Base-by-base conservation (phyloP, 1,140 invertebrate genomes). In the Cydia fagiglandana region DNA sequence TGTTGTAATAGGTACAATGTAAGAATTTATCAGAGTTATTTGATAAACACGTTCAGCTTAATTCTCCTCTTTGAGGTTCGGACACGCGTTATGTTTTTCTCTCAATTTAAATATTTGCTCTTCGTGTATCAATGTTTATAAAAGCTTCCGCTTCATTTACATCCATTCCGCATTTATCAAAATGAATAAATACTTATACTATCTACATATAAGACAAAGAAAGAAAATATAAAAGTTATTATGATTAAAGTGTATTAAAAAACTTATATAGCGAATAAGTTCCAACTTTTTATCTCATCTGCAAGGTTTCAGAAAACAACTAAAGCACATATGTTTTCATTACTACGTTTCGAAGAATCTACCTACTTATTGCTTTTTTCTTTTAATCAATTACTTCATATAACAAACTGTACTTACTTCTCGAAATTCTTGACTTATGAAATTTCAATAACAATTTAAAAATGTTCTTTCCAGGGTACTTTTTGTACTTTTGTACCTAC, bases 401-500 rank as follows among this genome's bases (percentile, higher is more conserved):
- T 10, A 20, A 15, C 15, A 10, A 61, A 61, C 1, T 61, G 15
- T 20, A n/a, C 20, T 10, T 24, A n/a, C 56, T 24, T 24, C n/a
- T 61, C 7, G 3, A 20, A 24, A 6, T 20, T 70, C 34, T 70
- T 70, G 15, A 41, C 64, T 41, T 17, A 17, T 41, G 34, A 41
- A 2, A 70, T 41, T 20, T 20, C 15, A n/a, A 17, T 10, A 41
- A 41, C 17, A 41, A 70, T 41, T 70, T 20, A 38, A 20, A 41
- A 34, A 64, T 20, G 64, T 56, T 20, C 13, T 73, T 73, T 73
- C 73, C 73, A 73, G 73, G 73, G 73, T 73, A 73, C 47, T 41
- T 73, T 73, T 50, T 73, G 47, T 53, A 73, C 73, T 73, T 73
- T 73, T 73, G 45, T 73, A 73, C 38, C 28, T 30, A 20, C 66